Conservation (phyloP, 2,888 invertebrate species). For the Portevinia maculata region DNA sequence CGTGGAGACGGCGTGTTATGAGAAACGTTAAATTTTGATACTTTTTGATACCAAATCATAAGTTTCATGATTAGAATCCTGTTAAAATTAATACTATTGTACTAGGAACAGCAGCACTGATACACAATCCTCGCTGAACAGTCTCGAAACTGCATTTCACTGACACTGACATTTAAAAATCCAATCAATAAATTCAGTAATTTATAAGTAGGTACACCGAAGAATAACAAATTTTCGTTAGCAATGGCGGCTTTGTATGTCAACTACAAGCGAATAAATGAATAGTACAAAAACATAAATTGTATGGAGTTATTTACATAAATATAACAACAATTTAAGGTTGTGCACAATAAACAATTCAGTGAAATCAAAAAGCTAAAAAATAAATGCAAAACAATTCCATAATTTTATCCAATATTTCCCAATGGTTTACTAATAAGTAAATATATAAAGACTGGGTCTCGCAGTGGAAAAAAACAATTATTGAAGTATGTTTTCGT, state of each 20-base stretch:
- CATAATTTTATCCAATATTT: slow-evolving; percentile 26
- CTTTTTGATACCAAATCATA: too few relatives aligned
- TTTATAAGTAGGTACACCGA: slow-evolving; percentile 41
- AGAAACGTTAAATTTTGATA: too few relatives aligned
- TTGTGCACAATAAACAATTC: slow-evolving; percentile 18
- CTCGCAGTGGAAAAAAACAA: slow-evolving; percentile 27
- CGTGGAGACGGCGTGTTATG: too few relatives aligned
- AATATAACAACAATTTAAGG: slow-evolving; percentile 1
- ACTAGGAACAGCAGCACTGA: not conserved
- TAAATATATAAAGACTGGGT: slow-evolving; percentile 34
- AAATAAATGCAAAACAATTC: slow-evolving; percentile 29
- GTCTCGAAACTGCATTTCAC: not conserved
- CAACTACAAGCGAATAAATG: slow-evolving; percentile 43
- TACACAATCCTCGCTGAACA: not conserved
- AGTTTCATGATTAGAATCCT: too few relatives aligned
- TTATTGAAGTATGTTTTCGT: slow-evolving; percentile 54
- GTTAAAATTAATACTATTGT: too few relatives aligned
- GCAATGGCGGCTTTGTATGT: slow-evolving; percentile 66
- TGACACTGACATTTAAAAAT: slow-evolving; percentile 60
- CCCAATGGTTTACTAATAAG: slow-evolving; percentile 42
- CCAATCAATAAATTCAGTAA: slow-evolving; percentile 61
- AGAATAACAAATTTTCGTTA: slow-evolving; percentile 69
- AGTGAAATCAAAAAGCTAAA: slow-evolving; percentile 20
- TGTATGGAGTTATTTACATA: slow-evolving; percentile 11
- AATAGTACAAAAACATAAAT: slow-evolving; percentile 31